Conservation (phyloP, 2,797 vertebrate species). For the Zalophus californianus region DNA sequence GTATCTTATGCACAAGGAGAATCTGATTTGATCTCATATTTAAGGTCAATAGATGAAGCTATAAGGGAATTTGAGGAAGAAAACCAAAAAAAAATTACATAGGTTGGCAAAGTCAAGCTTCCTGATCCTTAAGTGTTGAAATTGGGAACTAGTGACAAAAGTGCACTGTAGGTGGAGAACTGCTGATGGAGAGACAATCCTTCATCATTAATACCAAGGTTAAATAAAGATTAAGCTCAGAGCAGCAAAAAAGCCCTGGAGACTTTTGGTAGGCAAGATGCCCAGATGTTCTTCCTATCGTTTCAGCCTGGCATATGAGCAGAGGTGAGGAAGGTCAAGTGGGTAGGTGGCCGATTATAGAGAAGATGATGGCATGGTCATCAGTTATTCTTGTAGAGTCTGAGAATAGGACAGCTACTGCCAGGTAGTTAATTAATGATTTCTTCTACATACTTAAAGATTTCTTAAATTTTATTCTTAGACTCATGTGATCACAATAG, state of each 20-base stretch:
- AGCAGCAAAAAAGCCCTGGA: constrained; percentile 51
- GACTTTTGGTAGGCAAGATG: constrained; percentile 37
- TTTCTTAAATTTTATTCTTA: background rate
- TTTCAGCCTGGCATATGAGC: background rate
- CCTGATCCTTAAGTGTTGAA: background rate
- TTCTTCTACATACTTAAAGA: background rate
- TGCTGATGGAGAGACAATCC: constrained; percentile 55
- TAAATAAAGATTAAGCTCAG: constrained; percentile 76
- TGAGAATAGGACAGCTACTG: background rate
- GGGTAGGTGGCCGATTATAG: background rate
- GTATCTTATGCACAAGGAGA: background rate
- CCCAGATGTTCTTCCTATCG: constrained; percentile 64
- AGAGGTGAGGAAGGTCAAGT: constrained; percentile 60
- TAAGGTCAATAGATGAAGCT: constrained; percentile 18
- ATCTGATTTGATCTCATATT: background rate
- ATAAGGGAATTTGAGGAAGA: background rate
- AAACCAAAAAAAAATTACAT: background rate
- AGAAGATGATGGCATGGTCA: background rate
- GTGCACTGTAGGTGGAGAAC: background rate
- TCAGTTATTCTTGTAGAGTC: background rate
- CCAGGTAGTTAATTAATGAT: background rate
- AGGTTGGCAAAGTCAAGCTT: background rate
- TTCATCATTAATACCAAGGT: constrained; percentile 70
- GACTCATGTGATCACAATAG: background rate
- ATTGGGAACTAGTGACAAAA: constrained; percentile 38